Percentiles rank a stretch among this genome's conserved stretches.
These are phyloP conservation scores for Falco biarmicus DNA, from an alignment of 2,797 vertebrate species.

Conservation along the genomic window DNA sequence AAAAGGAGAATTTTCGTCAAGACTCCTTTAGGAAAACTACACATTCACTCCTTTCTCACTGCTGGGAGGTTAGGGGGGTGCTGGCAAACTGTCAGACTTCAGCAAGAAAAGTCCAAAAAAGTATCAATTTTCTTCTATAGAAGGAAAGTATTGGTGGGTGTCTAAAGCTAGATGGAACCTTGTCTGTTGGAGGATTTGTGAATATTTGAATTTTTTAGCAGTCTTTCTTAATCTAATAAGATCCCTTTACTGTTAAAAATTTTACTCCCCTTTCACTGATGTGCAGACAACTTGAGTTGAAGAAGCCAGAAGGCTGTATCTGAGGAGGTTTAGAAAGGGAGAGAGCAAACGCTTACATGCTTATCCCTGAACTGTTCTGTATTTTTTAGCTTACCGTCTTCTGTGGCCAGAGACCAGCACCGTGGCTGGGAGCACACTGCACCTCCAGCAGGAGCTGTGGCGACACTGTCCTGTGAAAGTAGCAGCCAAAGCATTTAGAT, in stretches of 20 bases:
- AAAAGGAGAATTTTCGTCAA: not conserved
- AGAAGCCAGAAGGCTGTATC: not conserved
- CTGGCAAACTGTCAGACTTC: not conserved
- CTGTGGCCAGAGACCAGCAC: not conserved
- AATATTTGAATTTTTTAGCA: not conserved
- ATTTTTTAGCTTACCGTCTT: not conserved
- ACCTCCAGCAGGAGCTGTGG: not conserved
- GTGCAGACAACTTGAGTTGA: not conserved
- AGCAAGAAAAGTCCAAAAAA: not conserved
- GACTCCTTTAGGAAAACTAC: not conserved
- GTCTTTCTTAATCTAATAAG: not conserved
- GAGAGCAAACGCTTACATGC: not conserved
- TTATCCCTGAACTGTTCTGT: not conserved
- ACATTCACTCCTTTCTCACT: not conserved
- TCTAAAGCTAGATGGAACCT: not conserved
- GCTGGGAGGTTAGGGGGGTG: not conserved
- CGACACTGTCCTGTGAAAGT: not conserved
- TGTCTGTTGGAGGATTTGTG: not conserved
- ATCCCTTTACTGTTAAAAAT: not conserved
- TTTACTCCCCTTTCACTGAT: not conserved
- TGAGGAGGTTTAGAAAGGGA: not conserved
- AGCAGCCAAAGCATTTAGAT: not conserved
- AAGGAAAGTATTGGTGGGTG: not conserved
- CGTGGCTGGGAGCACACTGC: fast-evolving
- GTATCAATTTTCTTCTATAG: not conserved